Percentiles rank a stretch among this genome's conserved stretches.
phyloP scores from a whole-genome alignment of 2,113 vertebrate species.

The Propithecus coquereli region DNA sequence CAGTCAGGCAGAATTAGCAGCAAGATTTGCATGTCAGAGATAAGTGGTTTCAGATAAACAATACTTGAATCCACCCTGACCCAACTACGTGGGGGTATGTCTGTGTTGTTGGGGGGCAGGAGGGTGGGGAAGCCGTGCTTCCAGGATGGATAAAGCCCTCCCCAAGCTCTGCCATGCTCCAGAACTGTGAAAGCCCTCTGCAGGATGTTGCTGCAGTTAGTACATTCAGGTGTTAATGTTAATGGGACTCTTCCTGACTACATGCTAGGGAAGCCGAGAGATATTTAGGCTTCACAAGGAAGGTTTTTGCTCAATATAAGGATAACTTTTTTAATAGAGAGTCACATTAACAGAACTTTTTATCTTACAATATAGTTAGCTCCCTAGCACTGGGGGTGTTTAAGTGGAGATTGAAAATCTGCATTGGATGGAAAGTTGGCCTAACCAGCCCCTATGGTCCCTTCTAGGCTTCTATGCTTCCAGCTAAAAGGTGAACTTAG shows the following conservation, averaged over 20 bases:
- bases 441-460: no score
- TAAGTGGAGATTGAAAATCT: not conserved
- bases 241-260: not conserved
- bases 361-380: not conserved
- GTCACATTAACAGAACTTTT: not conserved
- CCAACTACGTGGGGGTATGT: not conserved
- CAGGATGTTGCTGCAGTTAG: accelerated
- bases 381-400: not conserved
- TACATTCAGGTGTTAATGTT: not conserved
- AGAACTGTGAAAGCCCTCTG: not conserved
- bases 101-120: not conserved
- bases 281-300: not conserved
- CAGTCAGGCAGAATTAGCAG: not conserved
- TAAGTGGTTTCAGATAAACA: not conserved
- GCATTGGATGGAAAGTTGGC: not conserved
- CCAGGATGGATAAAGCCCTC: not conserved
- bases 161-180: not conserved
- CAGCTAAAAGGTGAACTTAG: not conserved
- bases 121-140: not conserved
- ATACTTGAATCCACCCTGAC: not conserved
- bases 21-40: not conserved
- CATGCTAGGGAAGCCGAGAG: not conserved
- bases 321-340: not conserved
- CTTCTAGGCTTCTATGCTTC: not conserved
- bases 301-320: not conserved